Percentiles rank a stretch among this genome's conserved stretches.
These are phyloP conservation scores for Chaenocephalus aceratus DNA, from an alignment of 2,113 vertebrate species.

Conservation along the genomic window DNA sequence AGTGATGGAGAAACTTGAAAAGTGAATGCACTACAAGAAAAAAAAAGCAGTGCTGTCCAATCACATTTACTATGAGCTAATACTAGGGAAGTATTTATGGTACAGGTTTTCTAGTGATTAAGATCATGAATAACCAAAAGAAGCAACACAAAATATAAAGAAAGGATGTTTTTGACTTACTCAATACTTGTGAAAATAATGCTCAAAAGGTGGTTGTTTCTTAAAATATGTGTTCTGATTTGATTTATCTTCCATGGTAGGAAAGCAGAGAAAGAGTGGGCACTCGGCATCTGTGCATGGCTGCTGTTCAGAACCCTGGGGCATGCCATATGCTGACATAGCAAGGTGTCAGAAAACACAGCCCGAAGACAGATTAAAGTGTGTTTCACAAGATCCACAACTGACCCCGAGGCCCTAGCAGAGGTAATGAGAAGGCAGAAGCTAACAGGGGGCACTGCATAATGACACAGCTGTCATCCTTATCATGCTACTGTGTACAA, in stretches of 20 bases:
- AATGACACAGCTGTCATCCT: conserved; percentile 50
- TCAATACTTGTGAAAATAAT: not conserved
- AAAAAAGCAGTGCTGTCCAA: too few species aligned
- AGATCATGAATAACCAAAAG: too few species aligned
- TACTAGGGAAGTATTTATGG: too few species aligned
- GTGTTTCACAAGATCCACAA: conserved; percentile 55
- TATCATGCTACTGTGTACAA: conserved; percentile 24
- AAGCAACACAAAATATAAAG: not conserved
- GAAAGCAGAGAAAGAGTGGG: conserved; percentile 6
- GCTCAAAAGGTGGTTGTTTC: conserved; percentile 11
- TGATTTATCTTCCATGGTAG: conserved; percentile 17
- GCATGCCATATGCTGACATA: conserved; percentile 69
- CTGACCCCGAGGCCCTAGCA: conserved; percentile 48
- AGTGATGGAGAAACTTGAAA: too few species aligned
- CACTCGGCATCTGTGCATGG: conserved; percentile 54
- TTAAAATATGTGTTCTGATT: conserved; percentile 20
- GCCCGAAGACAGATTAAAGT: conserved; percentile 65
- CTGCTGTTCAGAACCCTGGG: conserved; percentile 62
- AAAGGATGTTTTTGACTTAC: not conserved
- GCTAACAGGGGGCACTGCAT: conserved; percentile 42
- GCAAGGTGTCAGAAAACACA: conserved; percentile 65
- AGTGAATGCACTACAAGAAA: too few species aligned
- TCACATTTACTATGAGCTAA: too few species aligned
- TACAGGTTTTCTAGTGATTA: too few species aligned
- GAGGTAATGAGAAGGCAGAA: conserved; percentile 52